Conservation (phyloP, 2,888 invertebrate genomes). For the Dryobotodes eremita region DNA sequence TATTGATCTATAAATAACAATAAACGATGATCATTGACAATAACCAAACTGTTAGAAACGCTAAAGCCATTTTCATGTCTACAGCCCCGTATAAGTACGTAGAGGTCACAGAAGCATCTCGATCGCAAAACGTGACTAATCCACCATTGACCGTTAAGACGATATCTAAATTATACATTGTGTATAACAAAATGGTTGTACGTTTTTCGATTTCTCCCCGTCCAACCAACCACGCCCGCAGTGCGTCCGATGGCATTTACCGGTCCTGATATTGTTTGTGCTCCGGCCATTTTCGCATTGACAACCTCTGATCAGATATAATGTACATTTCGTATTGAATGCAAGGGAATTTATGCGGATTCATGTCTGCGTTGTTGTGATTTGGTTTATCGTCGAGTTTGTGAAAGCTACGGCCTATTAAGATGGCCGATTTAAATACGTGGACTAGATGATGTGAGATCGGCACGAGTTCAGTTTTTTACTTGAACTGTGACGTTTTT, state of each 20-base stretch:
- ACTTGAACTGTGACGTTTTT: conserved; percentile 57
- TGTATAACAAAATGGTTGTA: conserved; percentile 73
- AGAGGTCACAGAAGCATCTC: conserved; percentile 73
- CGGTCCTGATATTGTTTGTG: conserved; percentile 76
- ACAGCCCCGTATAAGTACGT: conserved; percentile 50
- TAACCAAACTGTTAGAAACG: conserved; percentile 17
- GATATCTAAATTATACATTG: conserved; percentile 84
- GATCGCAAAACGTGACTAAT: conserved; percentile 81
- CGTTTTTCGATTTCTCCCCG: conserved; percentile 70
- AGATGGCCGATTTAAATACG: conserved; percentile 71
- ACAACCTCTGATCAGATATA: conserved; percentile 75
- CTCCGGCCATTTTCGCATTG: conserved; percentile 77
- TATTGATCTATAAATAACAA: conserved; percentile 58
- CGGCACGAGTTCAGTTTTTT: conserved; percentile 64
- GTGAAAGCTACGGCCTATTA: conserved; percentile 71
- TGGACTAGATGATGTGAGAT: conserved; percentile 64
- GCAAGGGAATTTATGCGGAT: conserved; percentile 74
- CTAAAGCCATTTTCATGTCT: conserved; percentile 50
- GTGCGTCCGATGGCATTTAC: conserved; percentile 83
- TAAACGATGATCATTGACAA: conserved; percentile 46
- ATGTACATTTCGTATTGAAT: conserved; percentile 70
- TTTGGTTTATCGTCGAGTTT: conserved; percentile 72
- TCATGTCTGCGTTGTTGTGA: conserved; percentile 71
- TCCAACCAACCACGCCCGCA: conserved; percentile 70
- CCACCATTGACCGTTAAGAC: conserved; percentile 76